Conservation (phyloP, 2,113 vertebrate genomes). For the Chelonoidis abingdonii region DNA sequence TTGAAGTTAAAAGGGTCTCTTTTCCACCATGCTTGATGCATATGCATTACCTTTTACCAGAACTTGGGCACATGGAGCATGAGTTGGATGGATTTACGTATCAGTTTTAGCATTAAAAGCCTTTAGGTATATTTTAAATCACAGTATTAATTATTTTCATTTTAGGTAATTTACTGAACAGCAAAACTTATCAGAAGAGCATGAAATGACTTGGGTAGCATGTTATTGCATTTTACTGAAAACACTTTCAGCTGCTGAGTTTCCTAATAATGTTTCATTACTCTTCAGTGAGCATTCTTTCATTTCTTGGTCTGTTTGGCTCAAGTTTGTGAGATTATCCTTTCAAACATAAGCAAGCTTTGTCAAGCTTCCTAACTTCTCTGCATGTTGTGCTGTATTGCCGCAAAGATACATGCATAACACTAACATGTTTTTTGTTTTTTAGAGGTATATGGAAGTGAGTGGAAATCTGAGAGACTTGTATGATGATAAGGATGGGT, state of each 20-base stretch:
- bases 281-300: neutral
- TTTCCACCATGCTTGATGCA: neutral
- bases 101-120: neutral
- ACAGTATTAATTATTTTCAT: neutral
- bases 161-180: neutral
- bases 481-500: conserved; percentile 99
- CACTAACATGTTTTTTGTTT: neutral
- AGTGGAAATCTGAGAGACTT: conserved; percentile 91
- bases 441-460: conserved; percentile 97
- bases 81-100: neutral
- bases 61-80: neutral
- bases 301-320: neutral
- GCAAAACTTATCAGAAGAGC: neutral
- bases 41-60: neutral
- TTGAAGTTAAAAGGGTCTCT: neutral
- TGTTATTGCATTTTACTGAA: neutral
- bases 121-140: neutral
- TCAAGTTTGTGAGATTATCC: neutral
- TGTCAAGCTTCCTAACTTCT: neutral
- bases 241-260: neutral
- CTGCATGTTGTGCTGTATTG: neutral
- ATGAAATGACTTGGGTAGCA: neutral
- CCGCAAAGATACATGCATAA: neutral
- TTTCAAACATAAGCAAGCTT: neutral
- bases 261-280: neutral